phyloP scores from a whole-genome alignment of 2,888 invertebrate species.

The Nudaria mundana region DNA sequence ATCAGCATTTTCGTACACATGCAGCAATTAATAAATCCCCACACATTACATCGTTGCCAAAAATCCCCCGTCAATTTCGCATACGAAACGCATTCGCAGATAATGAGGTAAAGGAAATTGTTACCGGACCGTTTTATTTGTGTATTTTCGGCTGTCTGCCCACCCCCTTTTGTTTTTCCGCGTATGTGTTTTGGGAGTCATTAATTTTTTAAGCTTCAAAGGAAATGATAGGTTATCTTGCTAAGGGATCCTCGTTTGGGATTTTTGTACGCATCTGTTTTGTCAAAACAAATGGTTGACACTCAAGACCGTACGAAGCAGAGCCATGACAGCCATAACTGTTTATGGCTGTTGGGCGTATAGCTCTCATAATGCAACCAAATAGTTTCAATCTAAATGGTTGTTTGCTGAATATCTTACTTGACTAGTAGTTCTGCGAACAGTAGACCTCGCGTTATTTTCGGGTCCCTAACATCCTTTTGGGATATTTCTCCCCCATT shows the following conservation, averaged over 20 bases:
- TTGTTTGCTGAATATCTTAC: too few species aligned
- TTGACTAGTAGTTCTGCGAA: too few species aligned
- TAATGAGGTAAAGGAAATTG: constrained; percentile 69
- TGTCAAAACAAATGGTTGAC: neutral
- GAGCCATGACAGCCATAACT: too few species aligned
- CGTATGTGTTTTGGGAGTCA: constrained; percentile 68
- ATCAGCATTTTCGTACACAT: constrained; percentile 1
- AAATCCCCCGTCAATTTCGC: constrained; percentile 37
- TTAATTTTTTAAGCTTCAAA: constrained; percentile 60
- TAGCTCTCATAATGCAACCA: too few species aligned
- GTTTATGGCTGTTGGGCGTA: too few species aligned
- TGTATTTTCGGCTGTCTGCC: constrained; percentile 61
- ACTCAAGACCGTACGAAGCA: too few species aligned
- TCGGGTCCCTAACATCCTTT: too few species aligned
- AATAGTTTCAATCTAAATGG: too few species aligned
- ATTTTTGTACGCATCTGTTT: neutral
- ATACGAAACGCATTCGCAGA: constrained; percentile 43
- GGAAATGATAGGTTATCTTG: constrained; percentile 59
- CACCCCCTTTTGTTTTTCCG: constrained; percentile 57
- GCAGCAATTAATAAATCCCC: constrained; percentile 10
- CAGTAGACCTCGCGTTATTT: too few species aligned
- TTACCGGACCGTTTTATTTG: constrained; percentile 59
- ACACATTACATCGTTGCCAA: constrained; percentile 24
- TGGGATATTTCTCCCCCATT: too few species aligned
- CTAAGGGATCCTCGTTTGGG: constrained; percentile 7